Evolutionary conservation across 2,113 vertebrate species (phyloP).

Genomic region (Eleginops maclovinus): DNA sequence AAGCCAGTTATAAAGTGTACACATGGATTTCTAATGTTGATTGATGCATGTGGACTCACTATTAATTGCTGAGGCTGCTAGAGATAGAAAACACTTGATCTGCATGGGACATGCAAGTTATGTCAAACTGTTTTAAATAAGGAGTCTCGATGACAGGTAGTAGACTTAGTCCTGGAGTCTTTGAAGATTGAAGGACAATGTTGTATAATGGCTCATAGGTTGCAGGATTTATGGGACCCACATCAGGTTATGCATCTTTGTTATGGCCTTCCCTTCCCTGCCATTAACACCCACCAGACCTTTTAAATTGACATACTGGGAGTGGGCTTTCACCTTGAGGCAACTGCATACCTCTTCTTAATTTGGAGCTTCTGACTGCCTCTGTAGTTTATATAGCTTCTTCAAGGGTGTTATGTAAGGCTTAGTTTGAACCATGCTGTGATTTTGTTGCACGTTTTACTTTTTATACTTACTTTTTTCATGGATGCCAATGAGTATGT

Average conservation of each 20-base stretch:
- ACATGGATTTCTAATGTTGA: background rate
- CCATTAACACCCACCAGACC: slow-evolving; percentile 2
- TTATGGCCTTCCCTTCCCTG: background rate
- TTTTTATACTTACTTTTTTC: slow-evolving; percentile 78
- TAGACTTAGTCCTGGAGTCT: background rate
- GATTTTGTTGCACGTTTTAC: slow-evolving; percentile 61
- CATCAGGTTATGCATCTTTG: background rate
- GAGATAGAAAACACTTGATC: background rate
- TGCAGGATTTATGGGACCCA: background rate
- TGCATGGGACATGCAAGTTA: background rate
- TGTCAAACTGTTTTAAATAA: background rate
- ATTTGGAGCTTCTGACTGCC: background rate
- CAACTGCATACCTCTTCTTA: background rate
- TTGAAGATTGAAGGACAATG: background rate
- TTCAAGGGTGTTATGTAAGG: background rate
- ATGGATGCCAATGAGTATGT: slow-evolving; percentile 11
- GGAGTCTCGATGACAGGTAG: background rate
- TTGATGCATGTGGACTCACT: slow-evolving; percentile 15
- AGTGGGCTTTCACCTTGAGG: background rate
- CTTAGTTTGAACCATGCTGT: background rate
- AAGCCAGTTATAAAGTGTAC: background rate
- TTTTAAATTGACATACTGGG: background rate
- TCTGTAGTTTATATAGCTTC: background rate
- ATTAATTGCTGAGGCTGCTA: background rate
- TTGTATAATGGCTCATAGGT: background rate